Evolutionary conservation across 2,113 vertebrate genomes (phyloP).

Genomic region (Ondatra zibethicus): DNA sequence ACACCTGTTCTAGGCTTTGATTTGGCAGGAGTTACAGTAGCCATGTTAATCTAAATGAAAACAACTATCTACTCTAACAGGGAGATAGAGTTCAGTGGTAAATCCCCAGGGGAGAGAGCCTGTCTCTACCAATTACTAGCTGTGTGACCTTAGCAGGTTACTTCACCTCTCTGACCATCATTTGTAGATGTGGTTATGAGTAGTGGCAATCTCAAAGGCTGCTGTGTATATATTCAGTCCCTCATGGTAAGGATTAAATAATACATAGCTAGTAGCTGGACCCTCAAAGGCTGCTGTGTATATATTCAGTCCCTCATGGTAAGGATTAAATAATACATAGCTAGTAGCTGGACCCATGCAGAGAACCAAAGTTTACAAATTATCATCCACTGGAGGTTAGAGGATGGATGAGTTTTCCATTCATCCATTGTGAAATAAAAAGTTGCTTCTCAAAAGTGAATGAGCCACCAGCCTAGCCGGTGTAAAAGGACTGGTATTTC

Average conservation of each 20-base stretch:
- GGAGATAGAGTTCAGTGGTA: not conserved
- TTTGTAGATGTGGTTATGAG: not conserved
- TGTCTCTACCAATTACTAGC: not conserved
- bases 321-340: not conserved
- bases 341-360: not conserved
- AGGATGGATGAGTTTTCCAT: not conserved
- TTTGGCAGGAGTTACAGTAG: not conserved
- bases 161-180: not conserved
- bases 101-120: not conserved
- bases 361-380: not conserved
- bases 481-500: not conserved
- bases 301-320: not conserved
- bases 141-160: not conserved
- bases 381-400: not conserved
- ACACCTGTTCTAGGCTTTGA: not conserved
- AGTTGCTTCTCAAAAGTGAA: conserved; percentile 26
- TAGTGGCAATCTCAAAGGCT: not conserved
- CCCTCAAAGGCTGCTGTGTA: not conserved
- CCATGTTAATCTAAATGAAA: not conserved
- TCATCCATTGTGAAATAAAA: not conserved
- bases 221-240: not conserved
- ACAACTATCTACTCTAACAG: not conserved
- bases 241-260: not conserved
- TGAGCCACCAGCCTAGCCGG: not conserved
- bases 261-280: not conserved